These are phyloP conservation scores for Aphidius ervi DNA, from an alignment of 1,140 invertebrate species.

Conservation along the genomic window DNA sequence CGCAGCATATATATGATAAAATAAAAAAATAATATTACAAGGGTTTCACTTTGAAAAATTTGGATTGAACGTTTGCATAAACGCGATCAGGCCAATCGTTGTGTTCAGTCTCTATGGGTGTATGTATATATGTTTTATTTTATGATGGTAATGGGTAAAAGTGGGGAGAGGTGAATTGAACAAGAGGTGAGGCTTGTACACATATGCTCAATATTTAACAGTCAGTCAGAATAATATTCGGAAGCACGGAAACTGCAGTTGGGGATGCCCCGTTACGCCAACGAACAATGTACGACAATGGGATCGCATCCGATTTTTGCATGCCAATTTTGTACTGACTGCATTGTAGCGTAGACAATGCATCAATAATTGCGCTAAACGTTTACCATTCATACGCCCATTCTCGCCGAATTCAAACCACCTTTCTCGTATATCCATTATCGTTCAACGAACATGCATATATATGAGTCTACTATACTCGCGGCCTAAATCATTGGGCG, in stretches of 20 bases:
- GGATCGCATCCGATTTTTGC: conserved; percentile 53
- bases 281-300: conserved; percentile 49
- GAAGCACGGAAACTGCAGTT: conserved; percentile 23
- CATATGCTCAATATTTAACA: not conserved
- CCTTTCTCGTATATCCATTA: conserved; percentile 50
- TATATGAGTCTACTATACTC: not conserved
- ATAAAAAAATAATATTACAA: conserved; percentile 2
- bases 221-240: conserved; percentile 19
- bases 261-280: conserved; percentile 25
- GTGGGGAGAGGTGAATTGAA: not conserved
- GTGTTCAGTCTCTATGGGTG: not conserved
- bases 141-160: conserved; percentile 4
- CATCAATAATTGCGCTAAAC: conserved; percentile 53
- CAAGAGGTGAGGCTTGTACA: not conserved
- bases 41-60: conserved; percentile 5
- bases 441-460: conserved; percentile 31
- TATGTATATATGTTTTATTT: not conserved
- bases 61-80: conserved; percentile 20
- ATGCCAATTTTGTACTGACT: conserved; percentile 48
- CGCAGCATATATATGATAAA: not conserved
- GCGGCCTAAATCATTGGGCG: conserved; percentile 45
- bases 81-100: conserved; percentile 24
- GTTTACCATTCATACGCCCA: conserved; percentile 50
- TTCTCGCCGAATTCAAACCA: conserved; percentile 50
- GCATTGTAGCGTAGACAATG: conserved; percentile 53